Conservation (phyloP, 2,797 vertebrate genomes). For the Catharus ustulatus region DNA sequence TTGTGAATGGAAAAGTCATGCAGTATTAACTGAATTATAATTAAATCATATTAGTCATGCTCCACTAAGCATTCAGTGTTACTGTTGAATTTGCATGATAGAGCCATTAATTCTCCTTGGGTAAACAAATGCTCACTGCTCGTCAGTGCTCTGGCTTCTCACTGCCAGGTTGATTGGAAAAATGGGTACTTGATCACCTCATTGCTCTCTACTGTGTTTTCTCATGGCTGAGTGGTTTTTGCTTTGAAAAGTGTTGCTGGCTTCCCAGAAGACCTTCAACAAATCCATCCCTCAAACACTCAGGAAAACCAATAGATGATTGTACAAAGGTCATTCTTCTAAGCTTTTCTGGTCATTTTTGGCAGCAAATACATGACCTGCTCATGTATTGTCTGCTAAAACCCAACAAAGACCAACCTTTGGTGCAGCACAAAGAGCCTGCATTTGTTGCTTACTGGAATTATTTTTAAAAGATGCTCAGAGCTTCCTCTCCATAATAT, state of each 20-base stretch:
- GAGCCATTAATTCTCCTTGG: not conserved
- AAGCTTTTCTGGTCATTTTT: not conserved
- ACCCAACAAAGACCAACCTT: not conserved
- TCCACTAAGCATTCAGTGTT: not conserved
- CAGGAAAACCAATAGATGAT: not conserved
- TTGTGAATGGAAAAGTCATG: not conserved
- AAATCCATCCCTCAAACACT: not conserved
- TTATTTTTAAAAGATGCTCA: not conserved
- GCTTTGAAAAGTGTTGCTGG: not conserved
- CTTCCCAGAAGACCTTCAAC: slow-evolving; percentile 4
- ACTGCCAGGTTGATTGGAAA: not conserved
- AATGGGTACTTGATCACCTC: not conserved
- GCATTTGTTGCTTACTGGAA: not conserved
- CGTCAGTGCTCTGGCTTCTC: not conserved
- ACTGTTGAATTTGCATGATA: not conserved
- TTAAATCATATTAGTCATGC: not conserved
- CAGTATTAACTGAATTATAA: not conserved
- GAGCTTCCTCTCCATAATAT: not conserved
- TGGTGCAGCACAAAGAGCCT: not conserved
- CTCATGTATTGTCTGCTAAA: not conserved
- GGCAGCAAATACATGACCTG: not conserved
- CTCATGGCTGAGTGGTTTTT: not conserved
- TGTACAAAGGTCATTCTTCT: not conserved
- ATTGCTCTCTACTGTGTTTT: not conserved
- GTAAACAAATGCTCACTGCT: not conserved